These are phyloP conservation scores for Rallus crepitans DNA, from an alignment of 2,797 vertebrate genomes.

Conservation along the genomic window DNA sequence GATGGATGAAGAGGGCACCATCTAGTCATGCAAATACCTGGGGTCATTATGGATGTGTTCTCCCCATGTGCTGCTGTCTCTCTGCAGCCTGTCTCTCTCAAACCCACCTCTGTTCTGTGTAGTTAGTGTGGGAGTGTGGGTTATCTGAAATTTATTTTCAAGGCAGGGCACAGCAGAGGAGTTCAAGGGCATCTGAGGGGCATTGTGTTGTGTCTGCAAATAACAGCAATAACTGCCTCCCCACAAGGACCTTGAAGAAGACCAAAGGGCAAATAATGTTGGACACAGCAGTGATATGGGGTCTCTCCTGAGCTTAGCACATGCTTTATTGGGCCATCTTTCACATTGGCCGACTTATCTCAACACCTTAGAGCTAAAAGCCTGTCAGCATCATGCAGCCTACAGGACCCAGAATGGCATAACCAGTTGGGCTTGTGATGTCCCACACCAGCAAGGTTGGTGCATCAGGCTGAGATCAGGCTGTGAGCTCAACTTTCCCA, in stretches of 20 bases:
- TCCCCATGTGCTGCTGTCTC: not conserved
- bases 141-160: not conserved
- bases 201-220: not conserved
- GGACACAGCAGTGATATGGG: not conserved
- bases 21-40: not conserved
- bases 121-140: not conserved
- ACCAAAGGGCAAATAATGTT: not conserved
- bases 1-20: not conserved
- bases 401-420: not conserved
- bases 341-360: not conserved
- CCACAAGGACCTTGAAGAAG: not conserved
- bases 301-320: not conserved
- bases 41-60: not conserved
- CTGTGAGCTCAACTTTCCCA: not conserved
- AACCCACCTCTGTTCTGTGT: accelerated
- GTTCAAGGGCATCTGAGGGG: not conserved
- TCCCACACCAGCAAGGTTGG: not conserved
- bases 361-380: not conserved
- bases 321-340: not conserved
- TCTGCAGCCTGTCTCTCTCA: not conserved
- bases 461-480: not conserved
- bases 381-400: not conserved
- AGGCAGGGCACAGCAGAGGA: not conserved
- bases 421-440: not conserved
- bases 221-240: not conserved